These are phyloP conservation scores for Megastigmus dorsalis DNA, from an alignment of 2,888 invertebrate species.

Conservation along the genomic window DNA sequence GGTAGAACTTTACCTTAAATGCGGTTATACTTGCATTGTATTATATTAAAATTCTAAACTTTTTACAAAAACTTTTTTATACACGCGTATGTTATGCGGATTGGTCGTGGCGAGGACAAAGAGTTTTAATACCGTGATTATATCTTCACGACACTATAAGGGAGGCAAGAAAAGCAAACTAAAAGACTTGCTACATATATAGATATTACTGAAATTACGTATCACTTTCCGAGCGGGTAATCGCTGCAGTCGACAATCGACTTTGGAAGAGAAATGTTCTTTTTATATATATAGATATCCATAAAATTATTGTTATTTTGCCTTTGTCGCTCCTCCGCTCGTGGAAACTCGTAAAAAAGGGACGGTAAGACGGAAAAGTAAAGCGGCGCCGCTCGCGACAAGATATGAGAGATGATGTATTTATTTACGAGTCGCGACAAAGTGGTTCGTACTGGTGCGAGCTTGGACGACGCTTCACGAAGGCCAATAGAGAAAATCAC, in stretches of 20 bases:
- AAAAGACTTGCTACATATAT: background rate
- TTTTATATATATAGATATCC: background rate
- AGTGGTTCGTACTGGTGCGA: too few species aligned
- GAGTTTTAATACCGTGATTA: background rate
- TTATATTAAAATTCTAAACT: conserved; percentile 5
- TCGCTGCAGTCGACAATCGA: conserved; percentile 4
- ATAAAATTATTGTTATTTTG: background rate
- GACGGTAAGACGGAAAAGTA: too few species aligned
- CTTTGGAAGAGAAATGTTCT: background rate
- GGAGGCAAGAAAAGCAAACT: background rate
- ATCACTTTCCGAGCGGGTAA: background rate
- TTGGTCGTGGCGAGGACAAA: background rate
- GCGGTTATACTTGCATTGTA: background rate
- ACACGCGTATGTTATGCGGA: background rate
- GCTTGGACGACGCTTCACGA: too few species aligned
- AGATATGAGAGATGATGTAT: background rate
- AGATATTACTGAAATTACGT: too few species aligned
- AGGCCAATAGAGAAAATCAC: conserved; percentile 10
- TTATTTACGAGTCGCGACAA: background rate
- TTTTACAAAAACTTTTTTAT: conserved; percentile 19
- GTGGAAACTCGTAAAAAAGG: background rate
- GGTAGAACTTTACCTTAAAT: background rate
- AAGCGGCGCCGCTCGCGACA: background rate
- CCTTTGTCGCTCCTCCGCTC: background rate
- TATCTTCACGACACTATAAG: background rate